Conservation (phyloP, 2,888 invertebrate species). For the Mesorhabditis belari region DNA sequence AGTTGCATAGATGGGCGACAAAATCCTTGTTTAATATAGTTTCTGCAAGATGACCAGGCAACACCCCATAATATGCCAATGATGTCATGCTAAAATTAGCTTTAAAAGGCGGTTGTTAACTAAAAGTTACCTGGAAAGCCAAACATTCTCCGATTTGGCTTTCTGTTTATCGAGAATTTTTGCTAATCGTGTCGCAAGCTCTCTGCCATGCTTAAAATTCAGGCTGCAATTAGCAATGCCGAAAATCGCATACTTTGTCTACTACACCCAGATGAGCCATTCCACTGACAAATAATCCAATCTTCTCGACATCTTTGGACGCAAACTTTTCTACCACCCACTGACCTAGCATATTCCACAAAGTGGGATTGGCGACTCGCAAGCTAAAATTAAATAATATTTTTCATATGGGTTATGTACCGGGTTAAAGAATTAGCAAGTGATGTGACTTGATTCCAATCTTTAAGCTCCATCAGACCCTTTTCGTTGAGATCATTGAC, state of each 20-base stretch:
- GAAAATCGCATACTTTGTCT: no score
- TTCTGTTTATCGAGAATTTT: neutral
- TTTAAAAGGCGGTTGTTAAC: neutral
- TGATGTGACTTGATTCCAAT: neutral
- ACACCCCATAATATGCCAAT: neutral
- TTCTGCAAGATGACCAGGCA: neutral
- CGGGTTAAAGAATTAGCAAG: neutral
- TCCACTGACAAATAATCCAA: no score
- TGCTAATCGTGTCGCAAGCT: neutral
- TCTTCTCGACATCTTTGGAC: no score
- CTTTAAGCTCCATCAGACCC: neutral
- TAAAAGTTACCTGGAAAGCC: neutral
- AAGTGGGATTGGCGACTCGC: constrained; percentile 10
- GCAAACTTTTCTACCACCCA: constrained; percentile 12
- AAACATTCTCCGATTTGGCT: neutral
- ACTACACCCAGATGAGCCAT: no score
- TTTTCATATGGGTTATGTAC: neutral
- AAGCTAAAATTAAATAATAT: neutral
- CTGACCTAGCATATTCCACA: constrained; percentile 7
- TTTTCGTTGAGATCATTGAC: neutral
- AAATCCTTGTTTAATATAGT: neutral
- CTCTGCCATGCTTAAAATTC: neutral
- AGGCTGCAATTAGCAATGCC: no score
- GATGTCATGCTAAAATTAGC: neutral
- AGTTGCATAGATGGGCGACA: neutral